phyloP scores from a whole-genome alignment of 1,140 invertebrate genomes.

The Cryptotermes secundus region DNA sequence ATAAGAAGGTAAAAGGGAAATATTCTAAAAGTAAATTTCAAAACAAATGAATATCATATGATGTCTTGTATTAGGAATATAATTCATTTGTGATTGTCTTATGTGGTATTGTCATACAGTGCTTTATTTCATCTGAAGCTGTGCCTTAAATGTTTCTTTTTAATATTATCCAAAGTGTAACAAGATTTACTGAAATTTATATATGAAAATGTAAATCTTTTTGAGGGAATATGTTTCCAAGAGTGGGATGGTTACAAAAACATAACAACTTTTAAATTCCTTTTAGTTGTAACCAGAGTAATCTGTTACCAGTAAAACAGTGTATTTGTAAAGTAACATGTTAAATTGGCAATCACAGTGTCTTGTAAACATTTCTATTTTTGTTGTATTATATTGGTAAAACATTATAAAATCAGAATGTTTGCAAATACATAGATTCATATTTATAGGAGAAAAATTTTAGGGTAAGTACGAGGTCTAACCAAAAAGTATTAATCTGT shows the following conservation, averaged over 20 bases:
- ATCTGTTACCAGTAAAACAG: neutral
- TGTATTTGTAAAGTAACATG: neutral
- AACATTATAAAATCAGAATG: too few species aligned
- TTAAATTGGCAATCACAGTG: too few species aligned
- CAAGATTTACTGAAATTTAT: neutral
- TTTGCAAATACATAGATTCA: too few species aligned
- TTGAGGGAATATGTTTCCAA: neutral
- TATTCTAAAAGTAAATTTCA: neutral
- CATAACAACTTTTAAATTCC: neutral
- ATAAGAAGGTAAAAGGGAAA: neutral
- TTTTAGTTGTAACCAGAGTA: neutral
- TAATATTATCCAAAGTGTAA: neutral
- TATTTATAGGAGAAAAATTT: too few species aligned
- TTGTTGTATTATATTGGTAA: too few species aligned
- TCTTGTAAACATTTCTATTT: too few species aligned
- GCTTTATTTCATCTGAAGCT: slow-evolving; percentile 3
- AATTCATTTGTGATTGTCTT: neutral
- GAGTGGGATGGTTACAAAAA: neutral
- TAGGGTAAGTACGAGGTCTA: too few species aligned
- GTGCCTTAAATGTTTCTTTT: neutral
- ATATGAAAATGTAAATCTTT: neutral
- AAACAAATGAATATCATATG: neutral
- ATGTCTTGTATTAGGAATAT: neutral
- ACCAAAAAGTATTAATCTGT: too few species aligned
- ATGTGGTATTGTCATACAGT: neutral